phyloP scores from a whole-genome alignment of 1,140 invertebrate species.

The Paracyclopina nana region DNA sequence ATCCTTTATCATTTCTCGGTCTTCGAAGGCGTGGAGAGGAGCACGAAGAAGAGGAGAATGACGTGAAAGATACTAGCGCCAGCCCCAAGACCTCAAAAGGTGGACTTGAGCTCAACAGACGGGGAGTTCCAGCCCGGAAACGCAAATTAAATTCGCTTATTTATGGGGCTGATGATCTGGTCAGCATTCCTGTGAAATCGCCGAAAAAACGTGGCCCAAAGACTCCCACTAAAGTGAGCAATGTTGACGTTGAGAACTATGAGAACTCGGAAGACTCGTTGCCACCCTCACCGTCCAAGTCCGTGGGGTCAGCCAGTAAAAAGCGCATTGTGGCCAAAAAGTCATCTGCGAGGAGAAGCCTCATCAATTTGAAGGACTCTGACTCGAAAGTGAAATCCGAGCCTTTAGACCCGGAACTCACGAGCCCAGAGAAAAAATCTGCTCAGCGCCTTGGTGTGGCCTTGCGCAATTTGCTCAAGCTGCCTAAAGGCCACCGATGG shows the following conservation, averaged over 20 bases:
- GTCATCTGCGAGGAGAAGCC: not conserved
- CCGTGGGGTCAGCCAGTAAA: not conserved
- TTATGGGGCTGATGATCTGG: conserved; percentile 13
- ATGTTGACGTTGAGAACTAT: too few relatives aligned
- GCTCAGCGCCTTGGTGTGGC: conserved; percentile 74
- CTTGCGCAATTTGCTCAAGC: conserved; percentile 81
- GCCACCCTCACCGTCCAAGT: not conserved
- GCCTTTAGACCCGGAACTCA: conserved; percentile 9
- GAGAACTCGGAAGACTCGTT: too few relatives aligned
- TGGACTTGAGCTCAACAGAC: conserved; percentile 6
- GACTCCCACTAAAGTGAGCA: not conserved
- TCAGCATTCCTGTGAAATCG: conserved; percentile 13
- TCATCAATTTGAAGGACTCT: not conserved
- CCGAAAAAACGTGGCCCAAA: conserved; percentile 11
- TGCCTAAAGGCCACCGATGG: conserved; percentile 97
- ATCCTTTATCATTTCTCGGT: conserved; percentile 13
- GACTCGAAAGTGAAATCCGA: too few relatives aligned
- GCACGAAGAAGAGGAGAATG: conserved; percentile 16
- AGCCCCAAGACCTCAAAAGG: not conserved
- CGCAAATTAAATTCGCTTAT: conserved; percentile 14
- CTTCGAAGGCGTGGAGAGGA: conserved; percentile 12
- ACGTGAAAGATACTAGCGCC: not conserved
- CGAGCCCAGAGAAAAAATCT: conserved; percentile 35
- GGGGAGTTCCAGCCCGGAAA: conserved; percentile 15
- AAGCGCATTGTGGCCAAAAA: not conserved